Percentiles rank a stretch among this genome's conserved stretches.
Conservation (phyloP, 2,113 vertebrate genomes). For the Antechinus flavipes region DNA sequence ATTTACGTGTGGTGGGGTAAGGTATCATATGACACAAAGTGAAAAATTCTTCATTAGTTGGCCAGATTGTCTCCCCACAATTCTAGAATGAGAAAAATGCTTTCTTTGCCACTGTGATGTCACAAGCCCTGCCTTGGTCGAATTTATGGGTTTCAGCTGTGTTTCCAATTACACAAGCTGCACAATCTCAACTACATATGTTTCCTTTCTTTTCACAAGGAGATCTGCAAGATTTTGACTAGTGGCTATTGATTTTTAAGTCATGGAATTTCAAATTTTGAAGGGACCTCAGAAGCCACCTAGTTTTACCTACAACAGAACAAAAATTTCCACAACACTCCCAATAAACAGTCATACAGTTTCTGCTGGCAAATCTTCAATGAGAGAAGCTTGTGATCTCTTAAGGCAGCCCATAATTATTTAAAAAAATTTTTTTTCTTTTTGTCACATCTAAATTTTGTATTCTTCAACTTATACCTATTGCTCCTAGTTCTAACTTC, state of each 20-base stretch:
- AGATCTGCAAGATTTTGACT: background rate
- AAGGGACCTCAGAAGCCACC: background rate
- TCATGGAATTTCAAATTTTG: background rate
- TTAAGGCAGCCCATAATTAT: background rate
- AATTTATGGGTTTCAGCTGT: conserved; percentile 81
- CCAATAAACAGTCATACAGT: background rate
- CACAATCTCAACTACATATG: conserved; percentile 10
- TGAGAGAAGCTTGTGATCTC: background rate
- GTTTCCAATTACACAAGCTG: conserved; percentile 60
- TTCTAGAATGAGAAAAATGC: conserved; percentile 64
- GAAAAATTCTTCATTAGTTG: conserved; percentile 22
- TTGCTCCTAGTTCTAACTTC: background rate
- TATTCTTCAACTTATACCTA: background rate
- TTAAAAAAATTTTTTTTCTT: background rate
- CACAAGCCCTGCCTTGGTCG: conserved; percentile 51
- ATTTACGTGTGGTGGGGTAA: conserved; percentile 61
- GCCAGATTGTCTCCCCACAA: conserved; percentile 59
- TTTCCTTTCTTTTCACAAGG: conserved; percentile 25
- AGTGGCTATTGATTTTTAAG: background rate
- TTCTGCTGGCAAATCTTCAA: background rate
- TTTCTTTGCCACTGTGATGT: conserved; percentile 69
- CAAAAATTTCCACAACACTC: background rate
- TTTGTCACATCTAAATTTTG: background rate
- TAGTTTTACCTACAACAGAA: background rate
- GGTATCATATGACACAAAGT: background rate